These are phyloP conservation scores for Drosophila kuntzei DNA, from an alignment of 2,888 invertebrate genomes.

Conservation along the genomic window DNA sequence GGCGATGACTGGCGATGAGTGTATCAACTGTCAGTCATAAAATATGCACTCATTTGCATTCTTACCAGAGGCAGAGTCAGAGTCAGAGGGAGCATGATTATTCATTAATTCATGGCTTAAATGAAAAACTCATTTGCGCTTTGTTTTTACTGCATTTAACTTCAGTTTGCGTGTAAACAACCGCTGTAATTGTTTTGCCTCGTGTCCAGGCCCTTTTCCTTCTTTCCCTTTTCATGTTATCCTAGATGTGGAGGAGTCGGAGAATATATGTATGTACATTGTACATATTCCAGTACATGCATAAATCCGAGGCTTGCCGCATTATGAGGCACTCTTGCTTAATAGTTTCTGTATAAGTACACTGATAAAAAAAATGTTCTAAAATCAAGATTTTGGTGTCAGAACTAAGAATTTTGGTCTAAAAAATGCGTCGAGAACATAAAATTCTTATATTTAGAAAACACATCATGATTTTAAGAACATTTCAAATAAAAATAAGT, in stretches of 20 bases:
- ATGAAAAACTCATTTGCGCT: constrained; percentile 53
- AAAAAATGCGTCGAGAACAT: no score
- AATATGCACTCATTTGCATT: constrained; percentile 59
- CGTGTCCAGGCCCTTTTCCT: constrained; percentile 60
- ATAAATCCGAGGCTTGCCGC: constrained; percentile 63
- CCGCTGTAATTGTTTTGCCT: constrained; percentile 69
- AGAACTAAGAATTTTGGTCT: no score
- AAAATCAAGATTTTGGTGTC: no score
- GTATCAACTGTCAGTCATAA: constrained; percentile 25
- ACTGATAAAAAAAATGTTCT: no score
- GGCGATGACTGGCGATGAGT: constrained; percentile 11
- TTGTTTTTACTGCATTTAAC: constrained; percentile 31
- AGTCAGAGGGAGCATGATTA: constrained; percentile 24
- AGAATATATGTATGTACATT: background rate
- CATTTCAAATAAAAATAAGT: no score
- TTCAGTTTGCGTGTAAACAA: constrained; percentile 71
- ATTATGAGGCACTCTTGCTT: constrained; percentile 62
- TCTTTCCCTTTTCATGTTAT: constrained; percentile 22
- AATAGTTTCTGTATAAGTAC: constrained; percentile 37
- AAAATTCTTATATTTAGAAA: no score
- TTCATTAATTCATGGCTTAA: constrained; percentile 50
- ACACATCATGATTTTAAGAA: no score
- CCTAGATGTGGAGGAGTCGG: constrained; percentile 19
- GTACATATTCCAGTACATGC: constrained; percentile 27
- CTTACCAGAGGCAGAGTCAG: background rate